Base-by-base conservation (phyloP, 2,113 vertebrate species). In the Toxostoma redivivum region DNA sequence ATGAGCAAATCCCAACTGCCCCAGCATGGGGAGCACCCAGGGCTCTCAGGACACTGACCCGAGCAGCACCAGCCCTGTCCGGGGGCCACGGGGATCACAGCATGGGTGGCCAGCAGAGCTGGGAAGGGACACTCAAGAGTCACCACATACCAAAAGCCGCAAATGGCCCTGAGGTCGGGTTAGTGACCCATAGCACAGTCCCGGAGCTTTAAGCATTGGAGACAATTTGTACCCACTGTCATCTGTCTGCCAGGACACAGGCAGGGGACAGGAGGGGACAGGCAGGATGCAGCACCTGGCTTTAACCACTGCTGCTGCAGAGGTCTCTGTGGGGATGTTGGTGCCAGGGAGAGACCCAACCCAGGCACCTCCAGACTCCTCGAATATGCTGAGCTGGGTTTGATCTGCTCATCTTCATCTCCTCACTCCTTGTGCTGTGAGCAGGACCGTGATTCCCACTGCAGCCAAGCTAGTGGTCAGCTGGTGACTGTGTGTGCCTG, bases 1-100 rank as follows among this genome's bases (percentile, higher is more conserved):
- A 50, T 1, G 13, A 79, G 35, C 53, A 76, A 80, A 71, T 12
- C 9, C 37, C 25, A 2, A 8, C 15, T 18, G 12, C 42, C 35
- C 58, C 0, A 0, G 40, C 0, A 0, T 5, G 12, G 33, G 44
- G 47, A 54, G n/a, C 31, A n/a, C 10, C 3, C 2, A n/a, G 9
- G 30, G 21, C 20, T 91, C 22, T n/a, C 3, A 7, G 30, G 31
- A 17, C 54, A 72, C 37, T 1, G 8, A 56, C 51, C 38, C 0
- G 0, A 72, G 48, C 76, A 54, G 62, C 48, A 27, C 40, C 3
- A 6, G 11, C 20, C 24, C 40, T 10, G 4, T 66, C 28, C 25
- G 0, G 0, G 31, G 67, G n/a, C 50, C 2, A 5, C 2, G 1
- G 50, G 12, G 24, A 62, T 78, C 56, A 45, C 8, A 23, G 42